phyloP scores from a whole-genome alignment of 1,140 invertebrate species.

The Phocides pigmalion region DNA sequence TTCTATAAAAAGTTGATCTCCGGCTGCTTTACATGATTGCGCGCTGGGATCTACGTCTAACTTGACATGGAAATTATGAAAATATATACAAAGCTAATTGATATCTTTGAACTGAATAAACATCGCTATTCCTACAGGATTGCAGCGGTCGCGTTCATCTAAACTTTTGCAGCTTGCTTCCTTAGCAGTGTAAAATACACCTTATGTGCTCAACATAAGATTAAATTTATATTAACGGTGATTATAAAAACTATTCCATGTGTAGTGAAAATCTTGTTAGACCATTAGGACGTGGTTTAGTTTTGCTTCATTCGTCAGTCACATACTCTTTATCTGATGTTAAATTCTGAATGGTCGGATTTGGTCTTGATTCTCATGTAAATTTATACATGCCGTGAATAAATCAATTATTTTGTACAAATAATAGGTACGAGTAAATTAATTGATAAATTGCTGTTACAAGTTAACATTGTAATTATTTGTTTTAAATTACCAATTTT shows the following conservation, averaged over 20 bases:
- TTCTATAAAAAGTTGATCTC: constrained; percentile 8
- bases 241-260: not conserved
- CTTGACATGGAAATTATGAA: constrained; percentile 18
- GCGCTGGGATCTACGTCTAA: not conserved
- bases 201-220: not conserved
- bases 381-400: not conserved
- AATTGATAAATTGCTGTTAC: too few relatives aligned
- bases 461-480: too few relatives aligned
- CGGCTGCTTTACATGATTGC: not conserved
- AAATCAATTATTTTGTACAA: not conserved
- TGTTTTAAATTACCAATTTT: too few relatives aligned
- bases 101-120: constrained; percentile 19
- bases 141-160: not conserved
- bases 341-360: not conserved
- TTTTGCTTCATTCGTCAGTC: constrained; percentile 1
- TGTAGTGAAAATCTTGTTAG: constrained; percentile 11
- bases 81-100: constrained; percentile 22
- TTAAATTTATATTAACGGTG: not conserved
- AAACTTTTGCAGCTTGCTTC: not conserved
- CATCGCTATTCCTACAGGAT: not conserved
- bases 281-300: constrained; percentile 14
- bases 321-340: constrained; percentile 8
- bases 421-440: not conserved
- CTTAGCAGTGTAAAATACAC: not conserved
- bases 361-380: not conserved